Percentiles rank a stretch among this genome's conserved stretches.
These are phyloP conservation scores for Turritopsis rubra DNA, from an alignment of 30 jellyfish, hydroid and myxozoan species.

Conservation along the genomic window DNA sequence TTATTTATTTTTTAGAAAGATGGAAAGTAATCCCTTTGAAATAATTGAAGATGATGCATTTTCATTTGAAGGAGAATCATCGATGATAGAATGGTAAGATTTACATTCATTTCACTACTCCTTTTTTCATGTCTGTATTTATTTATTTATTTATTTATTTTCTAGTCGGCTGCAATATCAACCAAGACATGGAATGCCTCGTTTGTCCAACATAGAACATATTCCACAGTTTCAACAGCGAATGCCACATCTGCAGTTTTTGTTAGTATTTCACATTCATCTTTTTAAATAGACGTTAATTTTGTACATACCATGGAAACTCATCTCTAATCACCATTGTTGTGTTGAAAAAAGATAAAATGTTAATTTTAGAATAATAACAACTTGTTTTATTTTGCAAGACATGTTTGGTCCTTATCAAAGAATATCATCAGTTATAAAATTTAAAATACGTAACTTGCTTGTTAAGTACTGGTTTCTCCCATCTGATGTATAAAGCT, in stretches of 20 bases:
- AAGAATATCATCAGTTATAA: too few species aligned
- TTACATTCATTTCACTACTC: too few species aligned
- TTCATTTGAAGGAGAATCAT: not conserved
- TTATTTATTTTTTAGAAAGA: not conserved
- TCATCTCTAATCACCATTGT: too few species aligned
- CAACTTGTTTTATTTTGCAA: not conserved
- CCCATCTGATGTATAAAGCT: too few species aligned
- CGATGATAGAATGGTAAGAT: not conserved
- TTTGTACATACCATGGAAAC: too few species aligned
- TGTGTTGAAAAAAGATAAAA: too few species aligned
- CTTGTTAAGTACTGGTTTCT: too few species aligned
- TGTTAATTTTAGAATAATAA: not conserved
- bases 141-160: too few species aligned
- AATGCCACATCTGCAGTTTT: not conserved
- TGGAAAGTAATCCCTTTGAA: not conserved
- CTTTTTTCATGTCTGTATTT: not conserved
- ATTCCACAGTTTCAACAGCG: constrained; percentile 20
- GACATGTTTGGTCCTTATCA: not conserved
- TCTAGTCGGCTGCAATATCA: not conserved
- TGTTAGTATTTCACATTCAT: not conserved
- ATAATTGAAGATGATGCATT: not conserved
- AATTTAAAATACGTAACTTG: too few species aligned
- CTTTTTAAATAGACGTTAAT: too few species aligned
- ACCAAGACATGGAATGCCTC: not conserved
- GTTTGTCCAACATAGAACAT: constrained; percentile 8